Base-by-base conservation (phyloP, 2,797 vertebrate species). In the Erpetoichthys calabaricus region DNA sequence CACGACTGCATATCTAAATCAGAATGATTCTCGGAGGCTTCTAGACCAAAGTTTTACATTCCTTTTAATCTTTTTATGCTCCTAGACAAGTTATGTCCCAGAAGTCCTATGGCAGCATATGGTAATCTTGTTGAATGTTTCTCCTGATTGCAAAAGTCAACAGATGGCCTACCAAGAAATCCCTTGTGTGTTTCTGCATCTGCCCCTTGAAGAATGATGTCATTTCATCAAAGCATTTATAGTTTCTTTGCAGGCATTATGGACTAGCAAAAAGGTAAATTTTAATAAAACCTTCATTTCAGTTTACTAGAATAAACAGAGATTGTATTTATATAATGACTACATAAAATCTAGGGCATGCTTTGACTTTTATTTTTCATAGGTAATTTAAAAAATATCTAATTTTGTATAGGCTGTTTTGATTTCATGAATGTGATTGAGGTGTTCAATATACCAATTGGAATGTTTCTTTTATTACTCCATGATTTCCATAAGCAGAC, bases 1-100 rank as follows among this genome's bases (percentile, higher is more conserved):
- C 25, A 25, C 25, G 44, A 50, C 45, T 46, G 57, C 57, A 55
- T 47, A 45, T 57, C 49, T 57, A 53, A 62, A 62, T 62, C 57
- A 54, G 56, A 56, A 44, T 52, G 53, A 51, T 59, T 52, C 52
- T 56, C 52, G 56, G 45, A 59, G 51, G 57, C 55, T 56, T 47
- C 6, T 47, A 54, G 55, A 56, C 57, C 57, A 62, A 54, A 62
- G 45, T 62, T 49, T 55, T 53, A 56, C 53, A 62, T 59, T 59
- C 53, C 55, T 57, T 62, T 62, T 62, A 56, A 62, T 62, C 61
- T 47, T 25, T 25, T 41, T 10, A 44, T 47, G 53, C 53, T 44
- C 47, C 46, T 45, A 62, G 60, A 10, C 45, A 49, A 50, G 10
- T 42, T 25, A 47, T 45, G 45, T 52, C 57, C 57, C 57, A 42